Base-by-base conservation (phyloP, 1,140 invertebrate genomes). In the Drosophila murphyi region DNA sequence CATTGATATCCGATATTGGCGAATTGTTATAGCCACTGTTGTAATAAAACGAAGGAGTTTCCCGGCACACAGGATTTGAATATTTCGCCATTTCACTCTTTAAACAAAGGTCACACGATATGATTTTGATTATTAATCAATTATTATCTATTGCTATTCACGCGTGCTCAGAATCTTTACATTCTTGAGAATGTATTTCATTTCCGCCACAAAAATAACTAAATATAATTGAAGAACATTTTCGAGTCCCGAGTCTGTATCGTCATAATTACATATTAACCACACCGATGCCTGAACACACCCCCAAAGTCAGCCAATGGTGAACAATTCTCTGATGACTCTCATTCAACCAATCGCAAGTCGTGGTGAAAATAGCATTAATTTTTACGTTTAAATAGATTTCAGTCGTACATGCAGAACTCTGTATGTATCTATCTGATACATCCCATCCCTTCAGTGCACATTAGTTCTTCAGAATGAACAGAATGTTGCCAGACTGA, bases 51-150 rank as follows among this genome's bases (percentile, higher is more conserved):
- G 62, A 45, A 45, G 43, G 12, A 12, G 62, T 20, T 41, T 75
- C 72, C 5, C 52, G 52, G 10, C 67, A 75, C 47, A 54, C 45
- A 39, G 31, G 35, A 71, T 31, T 71, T 41, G 47, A 37, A 71
- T 75, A 75, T 47, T 75, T 70, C 7, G 67, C 62, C 72, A 75
- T 75, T 71, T 69, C 43, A 70, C 43, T 62, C 31, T 31, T 12
- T 12, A 7, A n/a, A 62, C 4, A 3, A 8, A 47, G 28, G 32
- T 3, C 28, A 28, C 3, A 4, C 37, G 29, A 1, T 3, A 34
- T n/a, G n/a, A 20, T 35, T 7, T 41, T 39, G 10, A 2, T 56
- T 29, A 2, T 41, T 55, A 39, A 56, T 56, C 35, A 29, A 41
- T 41, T 8, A 56, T n/a, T 43, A 12, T 10, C 35, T 8, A 29